These are phyloP conservation scores for Plodia interpunctella DNA, from an alignment of 1,140 invertebrate genomes.

Conservation along the genomic window DNA sequence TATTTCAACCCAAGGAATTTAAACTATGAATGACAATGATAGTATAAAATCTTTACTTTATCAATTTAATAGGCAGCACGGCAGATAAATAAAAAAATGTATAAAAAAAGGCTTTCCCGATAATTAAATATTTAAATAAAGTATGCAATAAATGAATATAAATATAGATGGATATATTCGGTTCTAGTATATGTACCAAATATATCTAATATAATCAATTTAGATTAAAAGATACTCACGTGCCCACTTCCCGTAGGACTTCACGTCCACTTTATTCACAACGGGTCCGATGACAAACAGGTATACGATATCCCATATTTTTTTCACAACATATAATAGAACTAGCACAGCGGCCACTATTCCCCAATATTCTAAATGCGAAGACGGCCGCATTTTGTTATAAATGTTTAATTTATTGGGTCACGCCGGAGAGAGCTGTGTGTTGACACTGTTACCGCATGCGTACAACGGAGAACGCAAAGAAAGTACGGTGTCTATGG, in stretches of 20 bases:
- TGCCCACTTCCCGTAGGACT: conserved; percentile 63
- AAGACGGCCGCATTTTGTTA: conserved; percentile 32
- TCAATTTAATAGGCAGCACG: too few species aligned
- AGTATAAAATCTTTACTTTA: too few species aligned
- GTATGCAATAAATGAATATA: too few species aligned
- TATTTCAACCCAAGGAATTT: too few species aligned
- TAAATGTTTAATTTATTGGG: conserved; percentile 14
- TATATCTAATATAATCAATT: not conserved
- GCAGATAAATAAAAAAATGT: too few species aligned
- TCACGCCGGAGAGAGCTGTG: conserved; percentile 24
- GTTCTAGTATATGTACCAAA: not conserved
- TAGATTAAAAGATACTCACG: conserved; percentile 39
- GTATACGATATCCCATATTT: conserved; percentile 41
- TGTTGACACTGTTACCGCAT: conserved; percentile 38
- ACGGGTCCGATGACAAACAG: conserved; percentile 47
- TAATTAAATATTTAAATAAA: too few species aligned
- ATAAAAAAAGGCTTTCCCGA: too few species aligned
- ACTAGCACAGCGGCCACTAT: conserved; percentile 29
- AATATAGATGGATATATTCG: too few species aligned
- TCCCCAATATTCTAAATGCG: conserved; percentile 36
- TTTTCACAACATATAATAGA: conserved; percentile 33
- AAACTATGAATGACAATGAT: too few species aligned
- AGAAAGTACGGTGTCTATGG: conserved; percentile 10
- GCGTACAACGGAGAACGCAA: conserved; percentile 26
- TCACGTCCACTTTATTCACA: conserved; percentile 56